Conservation (phyloP, 2,113 vertebrate genomes). For the Corvus moneduloides region DNA sequence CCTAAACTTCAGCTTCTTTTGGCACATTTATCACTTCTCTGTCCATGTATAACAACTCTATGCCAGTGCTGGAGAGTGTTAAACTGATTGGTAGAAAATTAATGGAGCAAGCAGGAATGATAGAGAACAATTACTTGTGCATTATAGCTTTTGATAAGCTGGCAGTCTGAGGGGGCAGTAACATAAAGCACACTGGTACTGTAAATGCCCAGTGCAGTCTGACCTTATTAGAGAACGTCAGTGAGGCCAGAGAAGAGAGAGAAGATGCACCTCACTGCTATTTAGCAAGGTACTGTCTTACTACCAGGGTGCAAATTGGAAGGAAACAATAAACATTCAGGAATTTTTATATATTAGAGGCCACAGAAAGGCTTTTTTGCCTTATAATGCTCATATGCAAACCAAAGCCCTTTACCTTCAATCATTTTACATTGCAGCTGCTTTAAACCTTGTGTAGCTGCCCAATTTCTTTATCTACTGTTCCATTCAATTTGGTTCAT, state of each 20-base stretch:
- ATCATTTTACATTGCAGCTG: background rate
- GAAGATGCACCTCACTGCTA: background rate
- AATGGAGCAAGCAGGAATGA: background rate
- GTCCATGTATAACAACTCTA: background rate
- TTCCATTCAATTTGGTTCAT: background rate
- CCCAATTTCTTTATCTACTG: background rate
- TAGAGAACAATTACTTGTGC: background rate
- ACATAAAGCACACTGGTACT: background rate
- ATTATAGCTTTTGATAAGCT: background rate
- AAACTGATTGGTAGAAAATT: constrained; percentile 4
- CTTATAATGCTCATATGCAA: background rate
- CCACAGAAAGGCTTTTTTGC: background rate
- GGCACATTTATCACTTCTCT: background rate
- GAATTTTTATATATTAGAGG: background rate
- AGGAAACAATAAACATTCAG: background rate
- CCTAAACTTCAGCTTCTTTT: background rate
- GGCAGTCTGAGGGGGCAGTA: background rate
- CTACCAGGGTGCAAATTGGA: background rate
- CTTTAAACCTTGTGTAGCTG: background rate
- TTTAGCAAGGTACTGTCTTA: background rate
- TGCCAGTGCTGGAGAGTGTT: background rate
- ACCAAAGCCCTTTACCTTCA: background rate
- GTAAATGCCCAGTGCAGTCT: background rate
- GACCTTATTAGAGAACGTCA: background rate
- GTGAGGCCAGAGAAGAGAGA: background rate